phyloP scores from a whole-genome alignment of 2,797 vertebrate genomes.

The Fistularia commersonii region DNA sequence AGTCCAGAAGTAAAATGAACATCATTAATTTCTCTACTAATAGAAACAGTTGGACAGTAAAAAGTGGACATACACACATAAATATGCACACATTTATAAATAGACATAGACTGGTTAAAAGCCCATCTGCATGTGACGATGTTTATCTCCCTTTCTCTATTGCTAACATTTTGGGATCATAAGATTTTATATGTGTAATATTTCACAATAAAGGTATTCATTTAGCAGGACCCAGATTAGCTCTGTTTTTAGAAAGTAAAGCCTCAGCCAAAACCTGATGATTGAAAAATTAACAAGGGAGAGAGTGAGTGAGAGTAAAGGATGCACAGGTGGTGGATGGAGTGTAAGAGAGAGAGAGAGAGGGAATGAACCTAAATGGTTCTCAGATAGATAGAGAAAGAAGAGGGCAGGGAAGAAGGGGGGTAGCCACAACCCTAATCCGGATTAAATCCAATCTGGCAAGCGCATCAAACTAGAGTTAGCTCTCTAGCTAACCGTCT shows the following conservation, averaged over 20 bases:
- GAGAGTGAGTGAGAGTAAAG: slow-evolving; percentile 36
- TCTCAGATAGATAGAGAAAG: slow-evolving; percentile 39
- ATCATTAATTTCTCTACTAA: no score
- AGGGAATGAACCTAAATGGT: slow-evolving; percentile 37
- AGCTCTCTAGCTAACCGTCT: slow-evolving; percentile 85
- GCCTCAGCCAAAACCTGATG: slow-evolving; percentile 33
- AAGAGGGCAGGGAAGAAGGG: slow-evolving; percentile 13
- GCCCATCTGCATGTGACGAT: slow-evolving; percentile 55
- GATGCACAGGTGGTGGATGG: slow-evolving; percentile 36
- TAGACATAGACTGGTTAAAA: slow-evolving; percentile 35
- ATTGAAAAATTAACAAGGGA: slow-evolving; percentile 55
- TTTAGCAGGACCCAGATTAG: slow-evolving; percentile 49
- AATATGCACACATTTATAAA: slow-evolving; percentile 23
- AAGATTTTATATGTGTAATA: slow-evolving; percentile 65
- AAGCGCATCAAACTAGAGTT: slow-evolving; percentile 83
- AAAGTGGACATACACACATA: slow-evolving; percentile 26
- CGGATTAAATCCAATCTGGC: slow-evolving; percentile 97
- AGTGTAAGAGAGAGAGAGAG: slow-evolving; percentile 20
- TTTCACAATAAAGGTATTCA: slow-evolving; percentile 56
- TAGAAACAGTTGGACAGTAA: slow-evolving; percentile 54
- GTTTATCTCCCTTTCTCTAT: slow-evolving; percentile 55
- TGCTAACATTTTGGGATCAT: slow-evolving; percentile 59
- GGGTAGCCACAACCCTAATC: slow-evolving; percentile 72
- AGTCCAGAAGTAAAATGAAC: no score
- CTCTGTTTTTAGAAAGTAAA: slow-evolving; percentile 43